Percentiles rank a stretch among this genome's conserved stretches.
These are phyloP conservation scores for Tribolium castaneum DNA, from an alignment of 1,140 invertebrate species.

Conservation along the genomic window DNA sequence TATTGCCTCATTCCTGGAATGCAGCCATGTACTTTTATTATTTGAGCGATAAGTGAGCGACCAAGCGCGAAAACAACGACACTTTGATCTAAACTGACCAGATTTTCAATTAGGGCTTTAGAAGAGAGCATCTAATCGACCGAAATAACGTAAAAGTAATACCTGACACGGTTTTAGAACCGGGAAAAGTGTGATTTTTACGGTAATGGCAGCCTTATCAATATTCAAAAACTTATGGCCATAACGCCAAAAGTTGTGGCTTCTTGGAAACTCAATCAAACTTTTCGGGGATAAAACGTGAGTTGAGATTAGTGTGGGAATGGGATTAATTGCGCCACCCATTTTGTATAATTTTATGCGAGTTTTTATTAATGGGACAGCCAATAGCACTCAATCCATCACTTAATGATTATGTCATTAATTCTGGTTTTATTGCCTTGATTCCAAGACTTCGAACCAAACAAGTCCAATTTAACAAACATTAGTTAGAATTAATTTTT, in stretches of 20 bases:
- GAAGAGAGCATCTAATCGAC: not conserved
- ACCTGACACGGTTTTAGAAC: not conserved
- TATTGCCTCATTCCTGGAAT: not conserved
- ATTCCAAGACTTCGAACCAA: not conserved
- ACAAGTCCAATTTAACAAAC: not conserved
- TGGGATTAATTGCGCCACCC: too few species aligned
- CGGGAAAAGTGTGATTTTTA: not conserved
- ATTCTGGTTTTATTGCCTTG: not conserved
- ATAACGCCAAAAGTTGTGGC: not conserved
- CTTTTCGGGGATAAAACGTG: not conserved
- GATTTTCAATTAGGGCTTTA: constrained; percentile 29
- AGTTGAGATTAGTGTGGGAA: not conserved
- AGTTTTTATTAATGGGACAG: not conserved
- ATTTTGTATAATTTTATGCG: not conserved
- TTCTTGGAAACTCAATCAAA: not conserved
- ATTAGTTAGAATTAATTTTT: not conserved
- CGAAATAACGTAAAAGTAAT: not conserved
- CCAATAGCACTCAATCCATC: not conserved
- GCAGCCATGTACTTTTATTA: constrained; percentile 11
- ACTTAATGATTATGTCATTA: not conserved
- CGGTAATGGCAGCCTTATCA: not conserved
- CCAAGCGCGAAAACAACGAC: not conserved
- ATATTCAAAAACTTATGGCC: not conserved
- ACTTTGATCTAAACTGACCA: constrained; percentile 22
- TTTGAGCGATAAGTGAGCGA: constrained; percentile 3